Evolutionary conservation across 2,797 vertebrate species (phyloP).

Genomic region (Danionella dracula): DNA sequence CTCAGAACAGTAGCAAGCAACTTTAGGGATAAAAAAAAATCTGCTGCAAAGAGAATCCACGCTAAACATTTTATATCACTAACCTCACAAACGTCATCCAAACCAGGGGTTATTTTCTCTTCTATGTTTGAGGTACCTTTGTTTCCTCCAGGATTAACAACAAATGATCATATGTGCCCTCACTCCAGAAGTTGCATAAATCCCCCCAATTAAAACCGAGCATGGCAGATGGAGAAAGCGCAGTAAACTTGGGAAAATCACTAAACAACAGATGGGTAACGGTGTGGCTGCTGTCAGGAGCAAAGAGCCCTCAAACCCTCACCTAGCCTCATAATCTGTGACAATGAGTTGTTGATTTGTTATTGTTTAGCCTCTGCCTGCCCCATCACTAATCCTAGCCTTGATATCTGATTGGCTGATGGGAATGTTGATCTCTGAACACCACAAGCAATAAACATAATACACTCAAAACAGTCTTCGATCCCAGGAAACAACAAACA

Average conservation of each 20-base stretch:
- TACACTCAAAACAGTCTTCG: too few species aligned
- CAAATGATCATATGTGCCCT: neutral
- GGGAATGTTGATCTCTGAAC: neutral
- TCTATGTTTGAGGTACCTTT: neutral
- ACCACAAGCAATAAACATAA: neutral
- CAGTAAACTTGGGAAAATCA: neutral
- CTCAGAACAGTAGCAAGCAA: too few species aligned
- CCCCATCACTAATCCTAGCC: neutral
- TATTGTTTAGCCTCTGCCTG: neutral
- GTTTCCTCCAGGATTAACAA: neutral
- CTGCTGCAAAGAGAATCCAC: neutral
- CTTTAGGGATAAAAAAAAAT: too few species aligned
- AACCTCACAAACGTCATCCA: neutral
- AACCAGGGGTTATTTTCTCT: neutral
- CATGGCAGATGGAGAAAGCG: conserved; percentile 7
- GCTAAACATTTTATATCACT: neutral
- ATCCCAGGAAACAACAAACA: too few species aligned
- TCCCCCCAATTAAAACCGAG: conserved; percentile 1
- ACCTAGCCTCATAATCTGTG: neutral
- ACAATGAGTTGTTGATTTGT: neutral
- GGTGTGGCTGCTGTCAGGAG: neutral
- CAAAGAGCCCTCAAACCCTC: neutral
- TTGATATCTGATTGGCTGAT: neutral
- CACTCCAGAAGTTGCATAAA: conserved; percentile 1
- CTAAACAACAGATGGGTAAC: neutral